These are phyloP conservation scores for Trichogramma pretiosum DNA, from an alignment of 1,140 invertebrate species.

Conservation along the genomic window DNA sequence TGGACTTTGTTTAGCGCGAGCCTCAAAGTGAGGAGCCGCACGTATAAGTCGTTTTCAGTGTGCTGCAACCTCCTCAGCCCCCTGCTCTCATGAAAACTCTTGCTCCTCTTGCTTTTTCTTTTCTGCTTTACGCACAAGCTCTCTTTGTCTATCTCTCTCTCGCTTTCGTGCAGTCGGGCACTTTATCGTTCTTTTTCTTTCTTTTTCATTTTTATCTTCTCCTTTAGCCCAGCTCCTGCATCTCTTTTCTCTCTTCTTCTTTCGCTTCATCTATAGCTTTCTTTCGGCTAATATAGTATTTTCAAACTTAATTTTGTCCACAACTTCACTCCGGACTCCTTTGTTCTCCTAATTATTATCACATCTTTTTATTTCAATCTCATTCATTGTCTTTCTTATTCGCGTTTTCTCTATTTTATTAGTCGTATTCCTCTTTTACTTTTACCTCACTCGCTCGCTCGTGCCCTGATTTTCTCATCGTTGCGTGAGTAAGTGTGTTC, in stretches of 20 bases:
- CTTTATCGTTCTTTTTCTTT: too few relatives aligned
- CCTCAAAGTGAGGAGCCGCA: slow-evolving; percentile 25
- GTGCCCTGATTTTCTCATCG: too few relatives aligned
- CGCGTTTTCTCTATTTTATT: slow-evolving; percentile 8
- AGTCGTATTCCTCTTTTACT: neutral
- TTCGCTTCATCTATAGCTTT: neutral
- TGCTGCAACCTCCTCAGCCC: slow-evolving; percentile 11
- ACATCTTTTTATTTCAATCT: slow-evolving; percentile 14
- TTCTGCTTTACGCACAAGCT: neutral
- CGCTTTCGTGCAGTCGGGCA: too few relatives aligned
- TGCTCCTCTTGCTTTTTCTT: neutral
- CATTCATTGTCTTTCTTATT: neutral
- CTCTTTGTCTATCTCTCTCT: neutral
- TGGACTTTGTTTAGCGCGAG: slow-evolving; percentile 35
- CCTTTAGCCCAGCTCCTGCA: neutral
- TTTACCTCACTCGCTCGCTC: too few relatives aligned
- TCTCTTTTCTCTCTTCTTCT: neutral
- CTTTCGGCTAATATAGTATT: too few relatives aligned
- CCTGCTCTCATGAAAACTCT: neutral
- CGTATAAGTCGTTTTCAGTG: slow-evolving; percentile 24
- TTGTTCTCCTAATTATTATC: slow-evolving; percentile 19
- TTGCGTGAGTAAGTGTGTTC: too few relatives aligned
- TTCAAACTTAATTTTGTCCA: slow-evolving; percentile 11
- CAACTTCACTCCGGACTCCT: slow-evolving; percentile 10
- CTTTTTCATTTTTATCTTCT: neutral